Base-by-base conservation (phyloP, 2,797 vertebrate genomes). In the Pterois miles region DNA sequence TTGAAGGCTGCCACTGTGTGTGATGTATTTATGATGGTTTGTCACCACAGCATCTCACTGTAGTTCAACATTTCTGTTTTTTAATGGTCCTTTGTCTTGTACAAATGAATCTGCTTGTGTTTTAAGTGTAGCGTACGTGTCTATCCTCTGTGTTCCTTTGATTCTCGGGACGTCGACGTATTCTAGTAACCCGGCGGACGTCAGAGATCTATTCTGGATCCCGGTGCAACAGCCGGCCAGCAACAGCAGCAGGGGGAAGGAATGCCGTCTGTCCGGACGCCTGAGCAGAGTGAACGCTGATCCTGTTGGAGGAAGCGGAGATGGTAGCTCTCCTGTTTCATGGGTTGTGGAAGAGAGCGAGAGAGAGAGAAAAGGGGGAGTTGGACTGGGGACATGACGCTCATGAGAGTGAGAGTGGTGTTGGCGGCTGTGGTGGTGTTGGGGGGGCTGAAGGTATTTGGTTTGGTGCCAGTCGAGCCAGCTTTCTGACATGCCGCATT, bases 401-500 rank as follows among this genome's bases (percentile, higher is more conserved):
- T 74, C 62, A 71, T 57, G 86, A 76, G 69, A 71, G 68, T 63
- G 83, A 88, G 89, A 90, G 92, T 86, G 90, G 84, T 81, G 82
- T 65, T 76, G 74, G 66, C 16, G 74, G 43, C 65, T 57, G 48
- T 12, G 74, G 18, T 8, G 64, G 86, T 68, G 84, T 85, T 75
- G 82, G 66, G 82, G 81, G 71, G 73, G 88, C 77, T 76, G 78
- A 87, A 93, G 91, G 92, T 91, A 95, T 96, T 94, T 94, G 89
- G 92, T 95, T 90, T 94, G 95, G 94, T 96, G 95, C 95, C 95
- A 95, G 95, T 91, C 71, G 85, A 95, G 91, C 89, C 91, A 90
- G 93, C 86, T 78, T 86, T 94, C 90, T 92, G 93, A 93, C 91
- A 93, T 95, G 90, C 86, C 74, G 74, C 93, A 95, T 96, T 96